Evolutionary conservation across 1,140 invertebrate genomes (phyloP), one percentile per base, ranked within the genome.

Genomic region (Pachypeltis micranthus): DNA sequence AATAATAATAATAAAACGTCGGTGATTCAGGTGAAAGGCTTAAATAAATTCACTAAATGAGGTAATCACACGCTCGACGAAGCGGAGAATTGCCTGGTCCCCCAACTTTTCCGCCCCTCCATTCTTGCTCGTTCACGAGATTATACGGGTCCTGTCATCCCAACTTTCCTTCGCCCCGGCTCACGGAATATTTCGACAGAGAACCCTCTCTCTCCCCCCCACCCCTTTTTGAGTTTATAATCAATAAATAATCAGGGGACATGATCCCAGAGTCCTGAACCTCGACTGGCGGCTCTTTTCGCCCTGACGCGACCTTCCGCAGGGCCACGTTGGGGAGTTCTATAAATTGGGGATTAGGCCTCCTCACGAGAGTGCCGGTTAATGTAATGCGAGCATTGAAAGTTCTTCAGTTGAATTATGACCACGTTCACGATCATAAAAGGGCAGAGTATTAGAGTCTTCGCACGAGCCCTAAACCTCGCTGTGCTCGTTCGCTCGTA

Each of bases 101-200:
- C 47, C 47, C 47, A 51, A 51, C 47, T 51, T 51, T 51, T 51
- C 47, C 47, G 7, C 47, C 47, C 47, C 47, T 51, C 47, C 47
- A 16, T n/a, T n/a, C n/a, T n/a, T n/a, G n/a, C n/a, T n/a, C n/a
- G n/a, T 16, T 51, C 23, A 51, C 47, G 47, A 51, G 47, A 51
- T 51, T 51, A 51, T 51, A 21, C 12, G 47, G 47, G 47, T 51
- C 47, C 47, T 21, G 47, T 51, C 47, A 51, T 51, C 47, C 47
- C 47, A 51, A 51, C 47, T 51, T 51, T 51, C 47, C 47, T 21
- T 51, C n/a, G n/a, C n/a, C 47, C 12, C 23, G 47, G 47, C 7
- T 39, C 16, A 39, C 47, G 47, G 47, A 21, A 51, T 51, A 51
- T 51, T n/a, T 21, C 47, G 47, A 51, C 47, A 21, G 47, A 16